Conservation (phyloP, 2,797 vertebrate species). For the Malacoraja senta region DNA sequence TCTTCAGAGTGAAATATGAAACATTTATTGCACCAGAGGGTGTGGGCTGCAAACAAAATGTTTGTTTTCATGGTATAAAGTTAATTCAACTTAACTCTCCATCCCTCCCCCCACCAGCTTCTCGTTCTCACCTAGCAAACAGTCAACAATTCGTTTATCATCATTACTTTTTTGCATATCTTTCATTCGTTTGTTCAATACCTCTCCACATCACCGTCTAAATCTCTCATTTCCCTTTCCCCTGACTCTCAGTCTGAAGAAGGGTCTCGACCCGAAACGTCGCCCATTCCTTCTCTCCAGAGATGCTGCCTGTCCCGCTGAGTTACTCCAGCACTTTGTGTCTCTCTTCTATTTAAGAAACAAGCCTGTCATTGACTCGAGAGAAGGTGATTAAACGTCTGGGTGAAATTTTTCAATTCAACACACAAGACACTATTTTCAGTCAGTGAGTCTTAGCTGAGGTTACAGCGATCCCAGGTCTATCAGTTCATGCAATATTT, state of each 20-base stretch:
- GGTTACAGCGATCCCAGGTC: constrained; percentile 5
- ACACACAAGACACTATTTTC: constrained; percentile 11
- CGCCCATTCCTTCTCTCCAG: too few species aligned
- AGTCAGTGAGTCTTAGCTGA: constrained; percentile 1
- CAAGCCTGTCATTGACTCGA: constrained; percentile 5
- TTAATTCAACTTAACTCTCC: neutral
- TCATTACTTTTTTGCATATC: too few species aligned
- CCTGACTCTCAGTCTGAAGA: too few species aligned
- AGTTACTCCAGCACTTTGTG: too few species aligned
- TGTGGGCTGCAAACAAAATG: neutral
- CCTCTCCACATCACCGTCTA: too few species aligned
- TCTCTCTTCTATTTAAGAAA: neutral
- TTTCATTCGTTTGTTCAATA: too few species aligned
- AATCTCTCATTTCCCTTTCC: too few species aligned
- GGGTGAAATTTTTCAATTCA: constrained; percentile 16
- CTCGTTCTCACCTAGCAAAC: too few species aligned
- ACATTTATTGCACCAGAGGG: neutral
- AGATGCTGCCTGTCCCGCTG: too few species aligned
- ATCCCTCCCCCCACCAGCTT: too few species aligned
- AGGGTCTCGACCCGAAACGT: too few species aligned
- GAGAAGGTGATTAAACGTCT: constrained; percentile 28
- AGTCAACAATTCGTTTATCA: too few species aligned
- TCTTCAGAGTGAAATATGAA: neutral
- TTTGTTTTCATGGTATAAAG: neutral
- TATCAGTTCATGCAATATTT: constrained; percentile 36